Evolutionary conservation across 2,888 invertebrate species (phyloP).

Genomic region (Drosophila affinis): DNA sequence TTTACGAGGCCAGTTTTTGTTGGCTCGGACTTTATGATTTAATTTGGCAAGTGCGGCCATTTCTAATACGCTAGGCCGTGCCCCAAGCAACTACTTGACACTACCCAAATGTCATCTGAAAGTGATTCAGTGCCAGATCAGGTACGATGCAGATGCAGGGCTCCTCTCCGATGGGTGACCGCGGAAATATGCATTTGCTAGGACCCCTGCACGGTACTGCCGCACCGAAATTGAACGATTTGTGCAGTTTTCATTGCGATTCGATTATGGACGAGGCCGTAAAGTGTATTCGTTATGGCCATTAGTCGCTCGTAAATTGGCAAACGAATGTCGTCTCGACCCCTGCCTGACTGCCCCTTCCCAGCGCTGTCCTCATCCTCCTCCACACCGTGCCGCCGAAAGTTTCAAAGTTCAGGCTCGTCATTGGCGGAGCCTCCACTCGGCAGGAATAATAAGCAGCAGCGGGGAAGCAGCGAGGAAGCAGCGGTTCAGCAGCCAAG

Average conservation of each 20-base stretch:
- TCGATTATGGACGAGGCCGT: conserved; percentile 77
- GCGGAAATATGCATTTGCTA: conserved; percentile 44
- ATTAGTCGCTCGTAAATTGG: conserved; percentile 81
- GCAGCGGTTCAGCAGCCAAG: conserved; percentile 19
- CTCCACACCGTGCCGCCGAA: conserved; percentile 17
- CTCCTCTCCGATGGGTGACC: conserved; percentile 14
- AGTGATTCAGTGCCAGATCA: neutral
- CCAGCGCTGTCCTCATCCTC: neutral
- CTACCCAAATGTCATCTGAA: conserved; percentile 6
- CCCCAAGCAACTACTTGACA: neutral
- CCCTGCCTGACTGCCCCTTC: conserved; percentile 14
- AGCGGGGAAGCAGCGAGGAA: conserved; percentile 9
- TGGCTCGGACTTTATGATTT: conserved; percentile 35
- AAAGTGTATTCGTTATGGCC: conserved; percentile 81
- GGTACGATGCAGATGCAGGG: neutral
- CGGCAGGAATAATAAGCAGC: conserved; percentile 10
- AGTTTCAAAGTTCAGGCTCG: conserved; percentile 41
- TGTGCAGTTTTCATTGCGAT: conserved; percentile 53
- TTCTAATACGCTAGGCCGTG: neutral
- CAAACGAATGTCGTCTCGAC: conserved; percentile 70
- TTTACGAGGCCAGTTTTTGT: conserved; percentile 36
- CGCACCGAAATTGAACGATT: conserved; percentile 57
- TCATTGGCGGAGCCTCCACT: conserved; percentile 49
- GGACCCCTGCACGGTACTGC: conserved; percentile 14
- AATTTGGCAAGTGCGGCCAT: conserved; percentile 42